Base-by-base conservation (phyloP, 2,113 vertebrate species). In the Brachyhypopomus occidentalis region DNA sequence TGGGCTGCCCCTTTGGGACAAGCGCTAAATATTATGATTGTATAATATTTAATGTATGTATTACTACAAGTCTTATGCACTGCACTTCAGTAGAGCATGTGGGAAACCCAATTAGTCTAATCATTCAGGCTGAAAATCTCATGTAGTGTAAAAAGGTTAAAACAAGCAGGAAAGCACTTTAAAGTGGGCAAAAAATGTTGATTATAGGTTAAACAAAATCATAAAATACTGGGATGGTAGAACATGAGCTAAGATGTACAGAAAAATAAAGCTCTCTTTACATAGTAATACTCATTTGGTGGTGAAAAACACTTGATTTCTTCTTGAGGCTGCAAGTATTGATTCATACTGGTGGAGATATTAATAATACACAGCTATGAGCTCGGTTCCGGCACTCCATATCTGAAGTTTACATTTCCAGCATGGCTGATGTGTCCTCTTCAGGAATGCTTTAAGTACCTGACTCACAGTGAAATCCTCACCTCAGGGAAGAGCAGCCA, bases 341-440 rank as follows among this genome's bases (percentile, higher is more conserved):
- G 36, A 58, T 52, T 66, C 17, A 0, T 70, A 14, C 22, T 23
- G 7, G 30, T 20, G 22, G 22, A 55, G 16, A 52, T 77, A 27
- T 64, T 27, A 45, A 23, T 34, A 75, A 56, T 71, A 23, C 36
- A 71, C 20, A 64, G 38, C 25, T 56, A 25, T 69, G 9, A 34
- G 36, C 73, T 62, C 48, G n/a, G 6, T 64, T 80, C 41, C 62
- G 48, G 66, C 75, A 78, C 83, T 6, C 22, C 76, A 58, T 80
- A 71, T 34, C 63, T 34, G 2, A 81, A 89, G 84, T 91, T 90
- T 87, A 88, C 87, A 90, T 89, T 85, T 85, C 90, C 88, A 77
- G 85, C 83, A 88, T 87, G 88, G 58, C 83, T 84, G 45, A 30
- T 84, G 75, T 77, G 67, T 64, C 34, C 41, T 23, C 14, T 34